phyloP scores from a whole-genome alignment of 2,113 vertebrate genomes.

The Upupa epops region DNA sequence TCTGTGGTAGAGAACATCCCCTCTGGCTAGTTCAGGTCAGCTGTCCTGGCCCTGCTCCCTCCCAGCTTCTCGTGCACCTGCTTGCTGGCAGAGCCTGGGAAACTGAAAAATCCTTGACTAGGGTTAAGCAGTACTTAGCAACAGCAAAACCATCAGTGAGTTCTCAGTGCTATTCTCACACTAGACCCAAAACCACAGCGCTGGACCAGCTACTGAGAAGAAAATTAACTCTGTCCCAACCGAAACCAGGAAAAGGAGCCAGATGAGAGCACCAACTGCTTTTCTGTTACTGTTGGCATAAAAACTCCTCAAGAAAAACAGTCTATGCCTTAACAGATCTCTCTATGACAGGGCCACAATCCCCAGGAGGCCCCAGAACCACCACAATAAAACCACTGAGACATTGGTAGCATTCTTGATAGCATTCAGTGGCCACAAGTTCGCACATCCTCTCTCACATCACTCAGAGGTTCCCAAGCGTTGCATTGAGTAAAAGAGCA shows the following conservation, averaged over 20 bases:
- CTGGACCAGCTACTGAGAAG: neutral
- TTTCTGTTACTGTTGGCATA: neutral
- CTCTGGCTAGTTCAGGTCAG: neutral
- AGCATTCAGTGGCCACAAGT: neutral
- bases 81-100: neutral
- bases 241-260: neutral
- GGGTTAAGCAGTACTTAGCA: neutral
- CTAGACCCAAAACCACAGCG: neutral
- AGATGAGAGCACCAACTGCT: constrained; percentile 12
- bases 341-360: neutral
- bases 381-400: neutral
- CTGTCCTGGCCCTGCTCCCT: neutral
- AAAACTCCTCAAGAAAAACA: neutral
- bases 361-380: neutral
- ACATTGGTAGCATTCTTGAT: neutral
- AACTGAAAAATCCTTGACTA: neutral
- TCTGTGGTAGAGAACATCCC: neutral
- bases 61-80: neutral
- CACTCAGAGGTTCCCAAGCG: neutral
- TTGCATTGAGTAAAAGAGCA: neutral
- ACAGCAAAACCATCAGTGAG: too few species aligned
- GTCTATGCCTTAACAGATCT: neutral
- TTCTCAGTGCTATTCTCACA: neutral
- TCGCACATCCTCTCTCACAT: neutral
- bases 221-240: neutral